Conservation (phyloP, 1,140 invertebrate genomes). For the Drosophila tropicalis region DNA sequence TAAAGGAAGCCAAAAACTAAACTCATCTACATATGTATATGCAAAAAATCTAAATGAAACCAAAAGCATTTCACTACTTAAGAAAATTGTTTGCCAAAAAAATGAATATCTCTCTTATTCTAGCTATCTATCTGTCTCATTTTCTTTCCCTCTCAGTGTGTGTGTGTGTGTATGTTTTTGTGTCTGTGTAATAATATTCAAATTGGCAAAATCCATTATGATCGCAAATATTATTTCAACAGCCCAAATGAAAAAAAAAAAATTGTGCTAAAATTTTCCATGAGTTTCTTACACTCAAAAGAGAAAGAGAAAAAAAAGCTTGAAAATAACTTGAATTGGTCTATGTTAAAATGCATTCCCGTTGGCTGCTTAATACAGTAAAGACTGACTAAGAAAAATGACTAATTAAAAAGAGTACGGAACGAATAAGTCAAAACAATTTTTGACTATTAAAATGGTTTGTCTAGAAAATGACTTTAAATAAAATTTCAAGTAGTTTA, state of each 20-base stretch:
- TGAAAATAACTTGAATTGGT: constrained; percentile 26
- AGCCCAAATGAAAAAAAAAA: constrained; percentile 35
- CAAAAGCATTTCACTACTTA: constrained; percentile 64
- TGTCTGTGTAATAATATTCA: constrained; percentile 79
- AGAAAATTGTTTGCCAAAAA: constrained; percentile 76
- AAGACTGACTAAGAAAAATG: background rate
- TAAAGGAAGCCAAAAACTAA: constrained; percentile 18
- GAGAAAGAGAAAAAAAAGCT: constrained; percentile 10
- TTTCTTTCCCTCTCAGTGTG: background rate
- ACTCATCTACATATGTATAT: constrained; percentile 66
- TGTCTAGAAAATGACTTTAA: too few relatives aligned
- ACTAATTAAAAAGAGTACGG: too few relatives aligned
- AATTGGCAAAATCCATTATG: constrained; percentile 80
- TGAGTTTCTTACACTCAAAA: constrained; percentile 23
- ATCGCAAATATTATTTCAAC: constrained; percentile 80
- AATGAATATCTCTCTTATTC: constrained; percentile 26
- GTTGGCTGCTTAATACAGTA: constrained; percentile 2
- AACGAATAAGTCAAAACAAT: too few relatives aligned
- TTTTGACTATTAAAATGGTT: too few relatives aligned
- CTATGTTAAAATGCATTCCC: constrained; percentile 14
- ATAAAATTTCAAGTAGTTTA: too few relatives aligned
- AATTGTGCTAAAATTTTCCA: constrained; percentile 35
- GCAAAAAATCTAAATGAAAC: constrained; percentile 64
- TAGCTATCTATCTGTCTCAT: constrained; percentile 19
- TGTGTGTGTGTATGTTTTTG: constrained; percentile 38